phyloP scores from a whole-genome alignment of 2,797 vertebrate genomes.

The Ptychobarbus kaznakovi region DNA sequence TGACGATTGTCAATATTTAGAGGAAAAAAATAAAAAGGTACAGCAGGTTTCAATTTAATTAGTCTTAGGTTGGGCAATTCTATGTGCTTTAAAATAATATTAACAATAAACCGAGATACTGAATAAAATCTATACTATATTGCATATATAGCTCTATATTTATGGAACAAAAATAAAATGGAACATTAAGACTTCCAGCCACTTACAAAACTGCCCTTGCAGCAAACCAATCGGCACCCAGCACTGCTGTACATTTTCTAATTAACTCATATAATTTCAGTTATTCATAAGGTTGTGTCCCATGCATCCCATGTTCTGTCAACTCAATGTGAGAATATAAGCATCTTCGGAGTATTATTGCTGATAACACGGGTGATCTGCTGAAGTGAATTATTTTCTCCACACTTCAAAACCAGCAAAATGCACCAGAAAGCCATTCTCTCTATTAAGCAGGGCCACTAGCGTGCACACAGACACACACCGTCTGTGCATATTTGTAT shows the following conservation, averaged over 20 bases:
- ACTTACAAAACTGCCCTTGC: conserved; percentile 46
- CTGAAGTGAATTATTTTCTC: conserved; percentile 76
- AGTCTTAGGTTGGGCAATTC: too few species aligned
- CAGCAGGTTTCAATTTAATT: neutral
- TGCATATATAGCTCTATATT: neutral
- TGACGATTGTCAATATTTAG: neutral
- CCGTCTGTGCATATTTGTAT: conserved; percentile 21
- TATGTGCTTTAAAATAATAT: neutral
- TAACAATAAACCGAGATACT: neutral
- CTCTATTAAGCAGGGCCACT: conserved; percentile 5
- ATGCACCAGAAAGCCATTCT: neutral
- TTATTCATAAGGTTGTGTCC: conserved; percentile 75
- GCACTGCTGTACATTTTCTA: conserved; percentile 70
- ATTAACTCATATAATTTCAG: conserved; percentile 74
- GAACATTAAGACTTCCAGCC: neutral
- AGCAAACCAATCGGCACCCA: conserved; percentile 65
- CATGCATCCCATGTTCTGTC: conserved; percentile 40
- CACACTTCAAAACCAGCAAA: conserved; percentile 64
- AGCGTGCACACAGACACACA: conserved; percentile 3
- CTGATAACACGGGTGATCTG: conserved; percentile 73
- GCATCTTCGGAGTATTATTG: conserved; percentile 69
- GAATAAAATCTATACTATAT: neutral
- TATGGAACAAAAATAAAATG: neutral
- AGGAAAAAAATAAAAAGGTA: neutral
- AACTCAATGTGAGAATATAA: conserved; percentile 68